Evolutionary conservation across 2,113 vertebrate genomes (phyloP), one percentile per base, ranked within the genome.

Genomic region (Globicephala melas): DNA sequence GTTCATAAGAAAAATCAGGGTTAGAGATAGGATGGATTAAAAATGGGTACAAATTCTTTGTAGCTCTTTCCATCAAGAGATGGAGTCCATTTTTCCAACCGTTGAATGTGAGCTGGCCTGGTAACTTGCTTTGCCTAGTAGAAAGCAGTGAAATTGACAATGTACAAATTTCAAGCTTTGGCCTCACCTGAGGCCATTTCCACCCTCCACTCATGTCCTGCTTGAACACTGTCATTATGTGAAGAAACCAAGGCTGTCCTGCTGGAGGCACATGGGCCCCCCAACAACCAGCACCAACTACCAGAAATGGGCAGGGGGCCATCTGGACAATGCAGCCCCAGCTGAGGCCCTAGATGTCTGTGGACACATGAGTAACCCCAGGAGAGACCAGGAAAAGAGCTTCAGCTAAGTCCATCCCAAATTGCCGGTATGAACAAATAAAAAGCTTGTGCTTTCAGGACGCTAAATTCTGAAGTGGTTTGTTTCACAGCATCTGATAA

Each of bases 171-270:
- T 18, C 25, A 70, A n/a, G 44, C 5, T n/a, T 23, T 65, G 76
- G n/a, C 9, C 65, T 89, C 41, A 3, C 0, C 8, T 8, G 41
- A 79, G 26, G 65, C 41, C 26, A 26, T 26, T 88, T 67, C 8
- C 14, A 60, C 4, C 9, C 58, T 50, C 44, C 11, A 55, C 20
- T 55, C 1, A 0, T 21, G 12, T 6, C 33, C 17, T 20, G 1
- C 73, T 76, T 62, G n/a, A 89, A 12, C 23, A 28, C 9, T 36
- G 8, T 15, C 4, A 31, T 44, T 6, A 36, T 12, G 4, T 25
- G 6, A 31, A 88, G 44, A 80, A 47, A 33, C 26, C 67, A 73
- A 87, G 9, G 8, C 38, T 63, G 6, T 25, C 3, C 38, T 70
- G 5, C 60, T 53, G 12, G 13, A 85, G 31, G 38, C 11, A 41